Conservation (phyloP, 2,888 invertebrate genomes). For the Ryuthela nishihirai region DNA sequence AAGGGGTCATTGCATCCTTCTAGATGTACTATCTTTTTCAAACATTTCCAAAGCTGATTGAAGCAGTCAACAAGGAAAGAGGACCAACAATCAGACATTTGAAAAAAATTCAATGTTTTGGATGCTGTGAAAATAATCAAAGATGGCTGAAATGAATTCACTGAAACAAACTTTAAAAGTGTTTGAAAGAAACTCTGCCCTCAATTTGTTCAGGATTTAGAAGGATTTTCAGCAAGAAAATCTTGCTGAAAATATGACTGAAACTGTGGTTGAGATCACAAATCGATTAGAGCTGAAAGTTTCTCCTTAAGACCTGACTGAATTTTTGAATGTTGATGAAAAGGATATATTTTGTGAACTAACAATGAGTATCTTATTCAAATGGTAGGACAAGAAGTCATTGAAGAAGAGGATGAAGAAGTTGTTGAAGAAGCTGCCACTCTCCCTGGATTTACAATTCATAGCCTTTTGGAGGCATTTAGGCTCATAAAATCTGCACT, state of each 20-base stretch:
- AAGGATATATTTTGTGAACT: too few species aligned
- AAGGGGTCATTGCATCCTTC: neutral
- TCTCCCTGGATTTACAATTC: neutral
- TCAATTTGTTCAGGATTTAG: neutral
- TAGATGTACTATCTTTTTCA: too few species aligned
- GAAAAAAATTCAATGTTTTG: neutral
- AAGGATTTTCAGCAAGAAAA: too few species aligned
- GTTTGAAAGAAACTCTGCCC: constrained; percentile 6
- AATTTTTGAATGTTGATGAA: neutral
- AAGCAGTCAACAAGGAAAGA: neutral
- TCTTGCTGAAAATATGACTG: neutral
- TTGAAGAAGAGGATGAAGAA: neutral
- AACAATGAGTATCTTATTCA: neutral
- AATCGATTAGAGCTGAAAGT: constrained; percentile 1
- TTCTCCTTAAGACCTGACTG: constrained; percentile 1
- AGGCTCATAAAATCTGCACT: neutral
- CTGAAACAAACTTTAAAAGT: neutral
- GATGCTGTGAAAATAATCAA: neutral
- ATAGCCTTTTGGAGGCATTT: neutral
- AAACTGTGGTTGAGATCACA: neutral
- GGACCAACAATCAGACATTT: neutral
- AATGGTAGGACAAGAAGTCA: neutral
- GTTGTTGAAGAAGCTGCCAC: neutral
- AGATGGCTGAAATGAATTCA: neutral
- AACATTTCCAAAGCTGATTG: constrained; percentile 15